Base-by-base conservation (phyloP, 2,797 vertebrate genomes). In the Sphaeramia orbicularis region DNA sequence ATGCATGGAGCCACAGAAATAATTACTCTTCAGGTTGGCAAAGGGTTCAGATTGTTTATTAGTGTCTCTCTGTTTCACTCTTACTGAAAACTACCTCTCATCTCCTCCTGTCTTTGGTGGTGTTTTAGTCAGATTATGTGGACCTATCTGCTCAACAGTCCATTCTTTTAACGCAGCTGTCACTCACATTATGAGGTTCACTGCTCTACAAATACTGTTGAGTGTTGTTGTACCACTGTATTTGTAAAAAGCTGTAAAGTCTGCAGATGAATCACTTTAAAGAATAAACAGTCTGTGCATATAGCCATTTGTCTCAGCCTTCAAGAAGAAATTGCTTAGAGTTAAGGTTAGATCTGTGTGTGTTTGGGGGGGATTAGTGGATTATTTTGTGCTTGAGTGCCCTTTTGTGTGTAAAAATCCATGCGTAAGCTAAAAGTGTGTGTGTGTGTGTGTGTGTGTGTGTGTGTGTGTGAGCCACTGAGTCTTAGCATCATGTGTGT, bases 11-110 rank as follows among this genome's bases (percentile, higher is more conserved):
- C 55, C 53, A 48, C 51, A 71, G 80, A 78, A 68, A 88, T 89
- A 80, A 89, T 89, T 87, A 86, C 73, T 86, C 76, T 80, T 57
- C 74, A 61, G 67, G 71, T 78, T 86, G 80, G 76, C 61, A 74
- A 78, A 76, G 62, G 56, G 68, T 79, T 80, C 51, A 60, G 27
- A 71, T 81, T 83, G 75, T 89, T 83, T 81, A 73, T 82, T 61
- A 73, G 67, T 65, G 63, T 77, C 56, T 69, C 59, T 65, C 10
- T 69, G 43, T 59, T 62, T 59, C 27, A 60, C 65, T 67, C 55
- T 76, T 47, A 16, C 38, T 76, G 70, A 74, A 50, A 62, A 41
- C 54, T 51, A 27, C 56, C 38, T 71, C 40, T 27, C 41, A 21
- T 68, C 65, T 56, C 19, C 38, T 24, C 32, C 44, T 38, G 57